Evolutionary conservation across 2,888 invertebrate species (phyloP).

Genomic region (Philonicus albiceps): DNA sequence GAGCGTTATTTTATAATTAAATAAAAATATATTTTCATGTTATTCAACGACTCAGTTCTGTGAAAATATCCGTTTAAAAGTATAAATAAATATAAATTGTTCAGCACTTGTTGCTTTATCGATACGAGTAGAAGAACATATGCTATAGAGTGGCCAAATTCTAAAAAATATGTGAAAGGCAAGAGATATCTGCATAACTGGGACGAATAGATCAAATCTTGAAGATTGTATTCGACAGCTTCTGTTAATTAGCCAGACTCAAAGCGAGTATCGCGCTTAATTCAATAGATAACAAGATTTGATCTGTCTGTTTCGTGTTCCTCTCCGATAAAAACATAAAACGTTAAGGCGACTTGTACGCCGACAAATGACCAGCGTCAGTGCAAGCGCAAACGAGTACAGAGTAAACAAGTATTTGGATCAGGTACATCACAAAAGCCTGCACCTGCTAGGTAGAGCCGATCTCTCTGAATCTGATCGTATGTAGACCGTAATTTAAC

Average conservation of each 20-base stretch:
- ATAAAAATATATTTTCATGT: too few species aligned
- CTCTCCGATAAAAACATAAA: neutral
- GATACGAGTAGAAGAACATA: too few species aligned
- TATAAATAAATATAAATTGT: too few species aligned
- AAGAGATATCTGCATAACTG: neutral
- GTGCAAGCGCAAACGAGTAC: neutral
- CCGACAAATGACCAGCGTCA: neutral
- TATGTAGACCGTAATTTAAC: neutral
- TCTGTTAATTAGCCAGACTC: neutral
- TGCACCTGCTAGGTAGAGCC: neutral
- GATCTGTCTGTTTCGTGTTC: neutral
- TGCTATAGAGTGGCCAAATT: too few species aligned
- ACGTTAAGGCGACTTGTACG: neutral
- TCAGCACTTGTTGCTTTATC: too few species aligned
- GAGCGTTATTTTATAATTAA: too few species aligned
- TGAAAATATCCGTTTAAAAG: too few species aligned
- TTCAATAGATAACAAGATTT: neutral
- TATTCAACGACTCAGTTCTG: too few species aligned
- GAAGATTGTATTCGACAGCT: neutral
- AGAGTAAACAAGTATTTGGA: neutral
- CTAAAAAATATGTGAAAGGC: neutral
- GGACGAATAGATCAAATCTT: neutral
- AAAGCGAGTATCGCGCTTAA: neutral
- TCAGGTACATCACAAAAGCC: neutral
- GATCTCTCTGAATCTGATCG: neutral